Evolutionary conservation across 2,888 invertebrate genomes (phyloP).

Genomic region (Drosophila peninsularis): DNA sequence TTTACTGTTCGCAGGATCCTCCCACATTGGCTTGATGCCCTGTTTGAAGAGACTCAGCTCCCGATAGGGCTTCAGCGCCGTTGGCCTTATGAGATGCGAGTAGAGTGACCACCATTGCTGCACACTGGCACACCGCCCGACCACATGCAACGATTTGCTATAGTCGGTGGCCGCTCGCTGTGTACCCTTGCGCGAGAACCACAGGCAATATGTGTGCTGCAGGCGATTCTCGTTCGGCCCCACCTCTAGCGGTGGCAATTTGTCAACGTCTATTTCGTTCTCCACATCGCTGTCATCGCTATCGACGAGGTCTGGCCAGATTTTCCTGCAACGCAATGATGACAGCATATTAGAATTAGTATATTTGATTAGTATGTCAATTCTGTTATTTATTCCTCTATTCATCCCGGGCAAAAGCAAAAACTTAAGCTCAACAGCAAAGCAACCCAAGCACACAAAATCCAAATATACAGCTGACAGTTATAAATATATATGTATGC

Average conservation of each 20-base stretch:
- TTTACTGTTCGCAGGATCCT: conserved; percentile 97
- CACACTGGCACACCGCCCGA: conserved; percentile 95
- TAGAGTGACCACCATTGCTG: conserved; percentile 99
- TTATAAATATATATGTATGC: not conserved
- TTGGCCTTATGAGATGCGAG: conserved; percentile 94
- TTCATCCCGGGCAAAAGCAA: not conserved
- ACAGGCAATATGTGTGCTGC: conserved; percentile 96
- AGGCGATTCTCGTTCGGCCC: conserved; percentile 95
- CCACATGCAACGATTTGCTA: conserved; percentile 90
- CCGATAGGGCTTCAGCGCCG: conserved; percentile 94
- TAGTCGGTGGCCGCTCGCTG: conserved; percentile 83
- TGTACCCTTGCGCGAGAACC: conserved; percentile 89
- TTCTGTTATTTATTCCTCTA: not conserved
- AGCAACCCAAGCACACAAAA: conserved; percentile 1
- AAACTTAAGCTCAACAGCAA: not conserved
- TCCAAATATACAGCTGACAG: conserved; percentile 1
- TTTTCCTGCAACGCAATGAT: conserved; percentile 74
- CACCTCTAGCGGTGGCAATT: conserved; percentile 89
- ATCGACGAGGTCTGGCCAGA: conserved; percentile 84
- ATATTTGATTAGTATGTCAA: conserved; percentile 44
- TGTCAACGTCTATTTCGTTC: conserved; percentile 86
- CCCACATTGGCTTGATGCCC: conserved; percentile 99
- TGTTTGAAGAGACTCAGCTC: conserved; percentile 98
- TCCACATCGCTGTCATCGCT: conserved; percentile 89
- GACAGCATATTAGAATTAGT: conserved; percentile 15